Evolutionary conservation across 2,113 vertebrate genomes (phyloP).

Genomic region (Hypomesus transpacificus): DNA sequence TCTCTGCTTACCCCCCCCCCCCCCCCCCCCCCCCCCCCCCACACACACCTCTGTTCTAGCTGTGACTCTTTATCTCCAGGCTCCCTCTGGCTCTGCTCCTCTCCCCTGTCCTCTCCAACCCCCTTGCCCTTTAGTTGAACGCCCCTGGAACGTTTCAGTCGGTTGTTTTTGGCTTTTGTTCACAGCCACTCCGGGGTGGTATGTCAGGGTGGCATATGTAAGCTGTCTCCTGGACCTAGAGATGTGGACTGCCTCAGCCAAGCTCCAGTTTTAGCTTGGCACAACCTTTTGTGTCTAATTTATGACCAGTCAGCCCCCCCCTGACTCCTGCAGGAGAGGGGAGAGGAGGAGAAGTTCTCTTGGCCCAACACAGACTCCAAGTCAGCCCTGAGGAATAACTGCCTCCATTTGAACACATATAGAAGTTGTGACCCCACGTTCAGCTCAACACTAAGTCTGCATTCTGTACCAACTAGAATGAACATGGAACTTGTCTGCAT

Average conservation of each 20-base stretch:
- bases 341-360: constrained; percentile 29
- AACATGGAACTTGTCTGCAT: too few species aligned
- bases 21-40: constrained; percentile 11
- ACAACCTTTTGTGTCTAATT: constrained; percentile 45
- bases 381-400: constrained; percentile 41
- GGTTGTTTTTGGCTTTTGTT: constrained; percentile 35
- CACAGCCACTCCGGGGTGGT: constrained; percentile 23
- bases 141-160: constrained; percentile 18
- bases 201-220: constrained; percentile 26
- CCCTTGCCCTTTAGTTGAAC: constrained; percentile 24
- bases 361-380: constrained; percentile 37
- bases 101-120: too few species aligned
- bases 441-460: not conserved
- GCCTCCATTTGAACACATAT: too few species aligned
- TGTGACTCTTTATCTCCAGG: too few species aligned
- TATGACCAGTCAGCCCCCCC: constrained; percentile 30
- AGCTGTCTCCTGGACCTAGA: not conserved
- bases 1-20: not conserved
- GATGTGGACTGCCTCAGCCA: constrained; percentile 9
- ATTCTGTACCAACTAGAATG: not conserved
- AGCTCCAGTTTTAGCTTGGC: constrained; percentile 49
- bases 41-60: constrained; percentile 1
- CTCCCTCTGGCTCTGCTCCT: too few species aligned
- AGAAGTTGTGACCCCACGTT: too few species aligned
- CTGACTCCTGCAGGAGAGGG: constrained; percentile 12